Conservation (phyloP, 2,797 vertebrate genomes). For the Sebastes ruberrimus region DNA sequence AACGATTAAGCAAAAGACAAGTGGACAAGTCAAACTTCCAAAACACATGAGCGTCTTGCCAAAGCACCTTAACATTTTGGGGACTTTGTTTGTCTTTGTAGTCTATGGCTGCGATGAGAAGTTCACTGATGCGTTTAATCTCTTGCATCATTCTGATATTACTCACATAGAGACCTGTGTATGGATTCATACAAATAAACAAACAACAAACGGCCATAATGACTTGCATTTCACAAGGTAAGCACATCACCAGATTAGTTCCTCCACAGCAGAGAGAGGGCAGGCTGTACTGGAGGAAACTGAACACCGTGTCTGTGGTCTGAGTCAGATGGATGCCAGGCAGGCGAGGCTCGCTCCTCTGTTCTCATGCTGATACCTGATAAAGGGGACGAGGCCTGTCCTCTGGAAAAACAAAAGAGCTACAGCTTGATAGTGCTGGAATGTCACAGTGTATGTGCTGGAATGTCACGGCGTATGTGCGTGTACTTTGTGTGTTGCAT, state of each 20-base stretch:
- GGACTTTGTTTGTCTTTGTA: background rate
- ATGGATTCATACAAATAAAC: background rate
- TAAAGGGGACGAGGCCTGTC: conserved; percentile 59
- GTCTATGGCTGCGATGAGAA: background rate
- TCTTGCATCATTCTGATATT: background rate
- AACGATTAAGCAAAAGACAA: background rate
- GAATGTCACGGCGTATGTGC: conserved; percentile 45
- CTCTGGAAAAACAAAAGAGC: conserved; percentile 63
- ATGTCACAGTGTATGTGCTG: conserved; percentile 46
- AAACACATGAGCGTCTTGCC: no score
- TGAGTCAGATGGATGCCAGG: conserved; percentile 55
- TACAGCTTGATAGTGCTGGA: conserved; percentile 66
- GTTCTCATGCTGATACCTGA: conserved; percentile 71
- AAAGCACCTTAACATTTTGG: background rate
- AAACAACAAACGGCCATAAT: background rate
- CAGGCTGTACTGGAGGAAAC: conserved; percentile 41
- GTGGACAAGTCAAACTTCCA: background rate
- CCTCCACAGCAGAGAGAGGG: conserved; percentile 16
- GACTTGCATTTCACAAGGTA: background rate
- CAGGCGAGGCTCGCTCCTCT: conserved; percentile 44
- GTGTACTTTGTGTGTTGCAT: background rate
- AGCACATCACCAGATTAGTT: background rate
- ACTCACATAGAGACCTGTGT: background rate
- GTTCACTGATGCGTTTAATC: background rate
- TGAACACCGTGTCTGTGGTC: conserved; percentile 53